A percentile compares a stretch with the other conserved stretches of the same genome.
These are phyloP conservation scores for Pseudochromis fuscus DNA, from an alignment of 2,797 vertebrate genomes.

Conservation along the genomic window DNA sequence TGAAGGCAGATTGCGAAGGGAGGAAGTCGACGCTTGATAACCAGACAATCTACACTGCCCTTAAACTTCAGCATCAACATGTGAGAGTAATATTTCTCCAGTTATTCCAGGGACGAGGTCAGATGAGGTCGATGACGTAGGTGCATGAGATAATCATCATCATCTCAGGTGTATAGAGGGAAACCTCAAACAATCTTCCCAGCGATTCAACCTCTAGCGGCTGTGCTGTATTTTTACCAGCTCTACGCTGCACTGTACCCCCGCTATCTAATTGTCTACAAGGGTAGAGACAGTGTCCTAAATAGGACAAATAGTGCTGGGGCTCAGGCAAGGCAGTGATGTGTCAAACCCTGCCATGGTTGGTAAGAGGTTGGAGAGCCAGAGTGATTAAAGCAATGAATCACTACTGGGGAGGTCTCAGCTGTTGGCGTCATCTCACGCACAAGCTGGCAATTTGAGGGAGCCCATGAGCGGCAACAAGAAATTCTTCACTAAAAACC, in stretches of 20 bases:
- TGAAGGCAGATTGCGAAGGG: background rate
- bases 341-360: constrained; percentile 68
- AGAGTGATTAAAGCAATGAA: constrained; percentile 84
- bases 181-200: constrained; percentile 3
- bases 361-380: constrained; percentile 67
- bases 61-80: background rate
- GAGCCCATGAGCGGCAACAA: constrained; percentile 20
- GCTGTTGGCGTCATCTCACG: constrained; percentile 62
- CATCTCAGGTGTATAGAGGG: background rate
- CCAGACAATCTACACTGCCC: background rate
- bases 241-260: constrained; percentile 18
- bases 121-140: background rate
- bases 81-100: background rate
- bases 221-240: constrained; percentile 25
- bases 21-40: constrained; percentile 2
- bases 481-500: constrained; percentile 53
- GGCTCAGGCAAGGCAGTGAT: constrained; percentile 65
- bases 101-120: background rate
- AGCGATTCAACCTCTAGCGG: constrained; percentile 8
- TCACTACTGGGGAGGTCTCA: constrained; percentile 73
- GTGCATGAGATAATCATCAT: background rate
- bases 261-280: constrained; percentile 59
- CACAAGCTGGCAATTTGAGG: constrained; percentile 36
- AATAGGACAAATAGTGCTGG: constrained; percentile 75
- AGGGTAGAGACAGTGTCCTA: constrained; percentile 60